Evolutionary conservation across 2,888 invertebrate genomes (phyloP).

Genomic region (Lasiommata megera): DNA sequence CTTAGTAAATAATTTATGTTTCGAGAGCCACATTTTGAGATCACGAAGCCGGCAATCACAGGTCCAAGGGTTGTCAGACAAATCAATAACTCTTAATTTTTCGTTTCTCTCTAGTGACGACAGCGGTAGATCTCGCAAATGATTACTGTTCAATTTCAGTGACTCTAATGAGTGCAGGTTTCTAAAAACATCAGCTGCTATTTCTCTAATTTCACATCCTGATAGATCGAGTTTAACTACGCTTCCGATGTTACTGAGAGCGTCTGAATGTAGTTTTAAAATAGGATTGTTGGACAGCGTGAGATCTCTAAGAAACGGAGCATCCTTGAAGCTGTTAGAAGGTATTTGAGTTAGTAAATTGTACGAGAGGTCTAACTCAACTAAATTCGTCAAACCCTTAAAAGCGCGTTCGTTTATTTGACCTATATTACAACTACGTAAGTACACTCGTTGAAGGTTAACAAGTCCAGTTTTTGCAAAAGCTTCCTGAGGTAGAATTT

Average conservation of each 20-base stretch:
- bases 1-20: conserved; percentile 88
- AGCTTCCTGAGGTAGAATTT: conserved; percentile 90
- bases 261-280: conserved; percentile 87
- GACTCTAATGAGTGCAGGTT: conserved; percentile 88
- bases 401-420: conserved; percentile 93
- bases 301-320: conserved; percentile 90
- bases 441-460: conserved; percentile 92
- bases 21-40: conserved; percentile 90
- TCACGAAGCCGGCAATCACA: conserved; percentile 93
- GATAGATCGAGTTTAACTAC: conserved; percentile 92
- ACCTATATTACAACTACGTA: conserved; percentile 91
- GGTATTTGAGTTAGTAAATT: conserved; percentile 92
- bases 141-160: conserved; percentile 91
- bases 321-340: conserved; percentile 88
- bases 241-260: conserved; percentile 87
- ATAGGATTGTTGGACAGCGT: conserved; percentile 91
- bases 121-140: conserved; percentile 86
- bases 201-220: conserved; percentile 89
- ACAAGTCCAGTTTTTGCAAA: conserved; percentile 90
- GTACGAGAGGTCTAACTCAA: conserved; percentile 93
- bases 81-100: conserved; percentile 89
- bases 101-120: conserved; percentile 87
- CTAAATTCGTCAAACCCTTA: conserved; percentile 92
- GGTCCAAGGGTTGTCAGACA: conserved; percentile 94
- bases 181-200: conserved; percentile 87